A percentile compares a stretch with the other conserved stretches of the same genome.
These are phyloP conservation scores for Eurytoma californica DNA, from an alignment of 2,888 invertebrate species.

Conservation along the genomic window DNA sequence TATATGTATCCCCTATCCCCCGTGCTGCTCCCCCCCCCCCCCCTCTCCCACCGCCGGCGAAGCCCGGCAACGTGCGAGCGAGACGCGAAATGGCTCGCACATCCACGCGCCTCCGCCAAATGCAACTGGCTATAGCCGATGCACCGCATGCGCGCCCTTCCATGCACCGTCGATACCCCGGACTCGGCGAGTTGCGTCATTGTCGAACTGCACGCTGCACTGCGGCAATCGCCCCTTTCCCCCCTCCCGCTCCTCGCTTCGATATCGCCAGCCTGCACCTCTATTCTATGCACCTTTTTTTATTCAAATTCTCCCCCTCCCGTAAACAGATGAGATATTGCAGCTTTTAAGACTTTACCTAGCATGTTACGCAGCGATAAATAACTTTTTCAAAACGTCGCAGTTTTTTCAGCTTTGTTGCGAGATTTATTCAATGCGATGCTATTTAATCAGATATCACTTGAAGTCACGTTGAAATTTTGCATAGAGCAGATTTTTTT, in stretches of 20 bases:
- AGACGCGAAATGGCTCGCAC: conserved; percentile 62
- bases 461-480: background rate
- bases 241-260: background rate
- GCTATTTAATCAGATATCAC: background rate
- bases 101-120: conserved; percentile 59
- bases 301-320: conserved; percentile 38
- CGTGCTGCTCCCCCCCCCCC: conserved; percentile 60
- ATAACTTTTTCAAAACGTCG: conserved; percentile 20
- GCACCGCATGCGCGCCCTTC: conserved; percentile 63
- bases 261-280: background rate
- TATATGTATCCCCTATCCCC: conserved; percentile 71
- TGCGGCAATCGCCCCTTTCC: conserved; percentile 43
- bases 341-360: conserved; percentile 16
- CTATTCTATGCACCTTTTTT: conserved; percentile 30
- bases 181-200: conserved; percentile 54
- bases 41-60: conserved; percentile 37
- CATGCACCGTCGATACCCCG: conserved; percentile 57
- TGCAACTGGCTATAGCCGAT: conserved; percentile 42
- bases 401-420: background rate
- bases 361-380: conserved; percentile 37
- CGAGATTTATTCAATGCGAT: background rate
- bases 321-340: conserved; percentile 45
- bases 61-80: conserved; percentile 25
- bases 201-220: conserved; percentile 53
- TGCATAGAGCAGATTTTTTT: too few species aligned